Percentiles rank a stretch among this genome's conserved stretches.
These are phyloP conservation scores for Clarias laeviceps DNA, from an alignment of 2,797 vertebrate genomes.

Conservation along the genomic window DNA sequence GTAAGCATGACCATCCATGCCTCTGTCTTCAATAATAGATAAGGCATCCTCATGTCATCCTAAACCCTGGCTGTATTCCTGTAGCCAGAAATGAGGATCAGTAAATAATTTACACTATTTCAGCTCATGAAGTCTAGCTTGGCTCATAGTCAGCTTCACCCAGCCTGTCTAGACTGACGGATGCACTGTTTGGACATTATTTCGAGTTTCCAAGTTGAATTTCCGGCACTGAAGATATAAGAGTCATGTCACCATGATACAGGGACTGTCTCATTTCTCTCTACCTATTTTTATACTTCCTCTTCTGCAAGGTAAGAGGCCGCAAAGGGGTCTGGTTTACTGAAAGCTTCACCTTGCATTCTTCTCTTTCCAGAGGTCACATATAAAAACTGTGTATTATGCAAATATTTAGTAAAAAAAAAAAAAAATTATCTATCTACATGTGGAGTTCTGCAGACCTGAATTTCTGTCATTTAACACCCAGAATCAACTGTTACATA, in stretches of 20 bases:
- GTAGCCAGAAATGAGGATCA: constrained; percentile 42
- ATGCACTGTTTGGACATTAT: constrained; percentile 13
- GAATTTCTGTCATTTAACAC: neutral
- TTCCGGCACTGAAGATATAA: constrained; percentile 59
- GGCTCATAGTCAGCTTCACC: constrained; percentile 14
- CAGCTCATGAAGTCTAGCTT: constrained; percentile 20
- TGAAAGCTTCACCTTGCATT: constrained; percentile 6
- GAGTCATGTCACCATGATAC: constrained; percentile 81
- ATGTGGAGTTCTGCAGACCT: neutral
- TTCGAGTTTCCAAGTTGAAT: constrained; percentile 8
- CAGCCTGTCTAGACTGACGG: neutral
- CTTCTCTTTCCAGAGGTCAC: neutral
- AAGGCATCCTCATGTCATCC: constrained; percentile 44
- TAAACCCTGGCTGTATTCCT: constrained; percentile 45
- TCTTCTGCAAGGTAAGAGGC: constrained; percentile 69
- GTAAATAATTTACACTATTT: constrained; percentile 48
- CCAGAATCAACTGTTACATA: neutral
- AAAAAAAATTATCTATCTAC: neutral
- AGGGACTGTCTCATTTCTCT: constrained; percentile 67
- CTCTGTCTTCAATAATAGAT: constrained; percentile 41
- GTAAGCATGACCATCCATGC: constrained; percentile 19
- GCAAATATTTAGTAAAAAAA: neutral
- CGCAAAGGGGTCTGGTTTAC: neutral
- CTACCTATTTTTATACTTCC: constrained; percentile 59
- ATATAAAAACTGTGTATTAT: neutral